A percentile compares a stretch with the other conserved stretches of the same genome.
Conservation (phyloP, 2,888 invertebrate species). For the Tholera decimalis region DNA sequence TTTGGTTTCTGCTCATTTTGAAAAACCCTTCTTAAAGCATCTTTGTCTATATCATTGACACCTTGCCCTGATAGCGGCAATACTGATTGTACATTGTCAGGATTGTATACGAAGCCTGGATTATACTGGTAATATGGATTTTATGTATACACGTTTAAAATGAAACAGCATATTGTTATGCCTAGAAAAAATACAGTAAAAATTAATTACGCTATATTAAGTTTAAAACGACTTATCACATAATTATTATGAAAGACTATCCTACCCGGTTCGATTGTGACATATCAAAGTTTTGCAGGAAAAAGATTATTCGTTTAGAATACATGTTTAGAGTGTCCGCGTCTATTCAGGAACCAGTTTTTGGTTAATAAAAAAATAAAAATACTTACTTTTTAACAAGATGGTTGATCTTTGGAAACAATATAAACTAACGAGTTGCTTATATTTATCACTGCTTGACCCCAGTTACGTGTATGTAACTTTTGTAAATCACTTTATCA, state of each 20-base stretch:
- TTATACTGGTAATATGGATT: slow-evolving; percentile 24
- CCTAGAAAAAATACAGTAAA: slow-evolving; percentile 50
- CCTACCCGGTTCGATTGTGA: background rate
- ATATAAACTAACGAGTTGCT: slow-evolving; percentile 1
- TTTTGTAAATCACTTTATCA: slow-evolving; percentile 46
- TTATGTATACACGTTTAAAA: slow-evolving; percentile 53
- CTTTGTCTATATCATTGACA: background rate
- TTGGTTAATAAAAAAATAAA: background rate
- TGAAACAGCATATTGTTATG: slow-evolving; percentile 52
- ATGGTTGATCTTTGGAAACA: slow-evolving; percentile 30
- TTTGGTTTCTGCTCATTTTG: background rate
- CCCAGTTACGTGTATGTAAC: slow-evolving; percentile 18
- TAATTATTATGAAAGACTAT: background rate
- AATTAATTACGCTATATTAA: background rate
- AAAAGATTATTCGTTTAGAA: background rate
- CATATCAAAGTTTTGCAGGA: background rate
- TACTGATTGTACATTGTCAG: slow-evolving; percentile 41
- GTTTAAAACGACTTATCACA: background rate
- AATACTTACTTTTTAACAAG: slow-evolving; percentile 55
- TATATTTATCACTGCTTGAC: slow-evolving; percentile 16
- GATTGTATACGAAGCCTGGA: slow-evolving; percentile 59
- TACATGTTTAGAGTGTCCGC: background rate
- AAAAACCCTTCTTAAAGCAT: slow-evolving; percentile 12
- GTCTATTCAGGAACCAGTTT: slow-evolving; percentile 40
- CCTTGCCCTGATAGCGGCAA: slow-evolving; percentile 1